A percentile compares a stretch with the other conserved stretches of the same genome.
These are phyloP conservation scores for Adelphocoris suturalis DNA, from an alignment of 2,888 invertebrate genomes.

Conservation along the genomic window DNA sequence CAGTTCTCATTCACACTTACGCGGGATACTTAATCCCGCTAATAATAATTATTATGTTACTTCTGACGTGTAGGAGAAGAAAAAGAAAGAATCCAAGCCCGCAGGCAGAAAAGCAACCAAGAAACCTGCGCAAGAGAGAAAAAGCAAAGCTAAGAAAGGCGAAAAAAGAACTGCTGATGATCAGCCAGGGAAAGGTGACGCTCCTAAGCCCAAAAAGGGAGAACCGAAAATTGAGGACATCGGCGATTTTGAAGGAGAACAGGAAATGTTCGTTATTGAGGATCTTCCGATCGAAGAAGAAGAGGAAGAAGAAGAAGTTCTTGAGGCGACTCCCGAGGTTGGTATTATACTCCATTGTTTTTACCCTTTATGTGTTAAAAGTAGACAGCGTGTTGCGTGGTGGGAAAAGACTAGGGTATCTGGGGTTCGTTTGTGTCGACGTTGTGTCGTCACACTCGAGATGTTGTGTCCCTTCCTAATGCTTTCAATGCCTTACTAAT, in stretches of 20 bases:
- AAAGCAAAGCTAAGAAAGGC: slow-evolving; percentile 47
- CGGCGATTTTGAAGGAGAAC: slow-evolving; percentile 61
- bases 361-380: too few relatives aligned
- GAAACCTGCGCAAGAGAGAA: not conserved
- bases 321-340: slow-evolving; percentile 62
- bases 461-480: too few relatives aligned
- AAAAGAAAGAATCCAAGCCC: not conserved
- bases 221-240: slow-evolving; percentile 61
- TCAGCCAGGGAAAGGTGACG: slow-evolving; percentile 42
- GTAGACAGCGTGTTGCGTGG: too few relatives aligned
- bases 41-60: not conserved
- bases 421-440: too few relatives aligned
- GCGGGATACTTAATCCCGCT: too few relatives aligned
- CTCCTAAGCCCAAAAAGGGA: slow-evolving; percentile 33
- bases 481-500: too few relatives aligned
- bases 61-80: not conserved
- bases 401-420: too few relatives aligned
- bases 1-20: too few relatives aligned
- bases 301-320: slow-evolving; percentile 49
- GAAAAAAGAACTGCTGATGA: slow-evolving; percentile 39
- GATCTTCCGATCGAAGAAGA: slow-evolving; percentile 65
- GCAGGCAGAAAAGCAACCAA: not conserved
- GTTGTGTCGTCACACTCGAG: too few relatives aligned
- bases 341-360: not conserved
- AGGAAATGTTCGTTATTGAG: slow-evolving; percentile 46